Conservation (phyloP, 2,113 vertebrate species). For the Pseudorhombus dupliciocellatus region DNA sequence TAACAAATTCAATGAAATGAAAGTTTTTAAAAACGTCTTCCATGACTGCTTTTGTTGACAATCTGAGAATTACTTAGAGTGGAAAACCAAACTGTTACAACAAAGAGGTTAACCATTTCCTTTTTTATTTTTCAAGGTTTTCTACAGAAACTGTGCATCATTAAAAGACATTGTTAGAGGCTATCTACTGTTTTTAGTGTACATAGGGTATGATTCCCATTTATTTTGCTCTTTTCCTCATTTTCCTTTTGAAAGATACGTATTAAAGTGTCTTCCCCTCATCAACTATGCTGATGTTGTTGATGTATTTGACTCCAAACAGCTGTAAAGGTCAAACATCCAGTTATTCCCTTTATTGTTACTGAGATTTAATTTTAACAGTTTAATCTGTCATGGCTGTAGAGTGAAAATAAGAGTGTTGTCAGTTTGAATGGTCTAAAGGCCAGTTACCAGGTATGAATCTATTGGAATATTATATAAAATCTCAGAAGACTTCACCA, state of each 20-base stretch:
- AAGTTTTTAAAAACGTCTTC: too few species aligned
- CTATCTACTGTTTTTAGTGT: background rate
- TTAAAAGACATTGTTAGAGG: background rate
- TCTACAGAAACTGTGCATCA: background rate
- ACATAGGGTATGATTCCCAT: background rate
- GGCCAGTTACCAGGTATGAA: background rate
- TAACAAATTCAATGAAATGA: too few species aligned
- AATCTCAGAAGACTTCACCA: background rate
- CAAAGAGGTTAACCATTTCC: background rate
- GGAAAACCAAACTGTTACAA: constrained; percentile 1
- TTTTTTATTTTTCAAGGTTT: constrained; percentile 12
- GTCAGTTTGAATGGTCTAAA: background rate
- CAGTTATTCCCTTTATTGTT: background rate
- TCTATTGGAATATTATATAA: background rate
- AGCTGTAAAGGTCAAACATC: too few species aligned
- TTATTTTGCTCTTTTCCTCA: background rate
- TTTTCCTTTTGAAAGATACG: background rate
- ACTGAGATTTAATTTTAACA: background rate
- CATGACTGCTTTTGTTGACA: too few species aligned
- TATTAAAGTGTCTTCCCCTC: too few species aligned
- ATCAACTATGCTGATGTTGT: background rate
- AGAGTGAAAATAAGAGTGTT: background rate
- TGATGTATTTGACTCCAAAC: too few species aligned
- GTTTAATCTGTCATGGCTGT: background rate
- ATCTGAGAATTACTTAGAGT: too few species aligned